Conservation (phyloP, 2,797 vertebrate genomes). For the Netta rufina region DNA sequence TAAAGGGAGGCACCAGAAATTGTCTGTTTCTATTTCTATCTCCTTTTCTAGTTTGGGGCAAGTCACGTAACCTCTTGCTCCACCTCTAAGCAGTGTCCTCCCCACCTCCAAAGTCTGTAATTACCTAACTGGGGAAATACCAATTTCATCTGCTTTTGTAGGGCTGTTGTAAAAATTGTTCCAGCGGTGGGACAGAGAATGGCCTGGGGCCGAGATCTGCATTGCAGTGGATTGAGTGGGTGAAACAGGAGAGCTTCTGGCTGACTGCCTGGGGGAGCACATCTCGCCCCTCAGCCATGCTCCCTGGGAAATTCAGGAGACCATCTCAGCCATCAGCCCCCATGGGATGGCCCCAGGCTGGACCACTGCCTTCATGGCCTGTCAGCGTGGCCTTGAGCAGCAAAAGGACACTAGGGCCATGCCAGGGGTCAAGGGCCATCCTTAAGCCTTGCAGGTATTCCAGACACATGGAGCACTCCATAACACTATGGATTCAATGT, state of each 20-base stretch:
- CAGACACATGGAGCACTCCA: rapidly evolving
- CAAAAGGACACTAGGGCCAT: background rate
- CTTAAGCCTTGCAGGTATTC: background rate
- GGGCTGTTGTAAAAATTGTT: background rate
- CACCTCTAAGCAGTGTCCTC: background rate
- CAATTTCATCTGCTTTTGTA: background rate
- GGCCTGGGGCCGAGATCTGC: background rate
- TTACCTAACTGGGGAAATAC: background rate
- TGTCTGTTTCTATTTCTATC: no score
- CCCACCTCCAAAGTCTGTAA: background rate
- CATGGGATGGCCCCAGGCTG: background rate
- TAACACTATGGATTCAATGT: background rate
- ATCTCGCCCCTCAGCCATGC: rapidly evolving
- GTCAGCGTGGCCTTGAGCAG: background rate
- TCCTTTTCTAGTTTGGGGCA: no score
- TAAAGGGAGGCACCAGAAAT: no score
- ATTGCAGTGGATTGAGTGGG: background rate
- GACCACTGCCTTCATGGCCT: background rate
- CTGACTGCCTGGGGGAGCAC: no score
- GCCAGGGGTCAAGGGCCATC: background rate
- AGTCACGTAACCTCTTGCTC: background rate
- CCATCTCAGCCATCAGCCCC: background rate
- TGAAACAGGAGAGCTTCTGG: background rate
- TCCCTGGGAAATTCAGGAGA: rapidly evolving
- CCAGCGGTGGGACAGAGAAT: rapidly evolving